Evolutionary conservation across 2,797 vertebrate genomes (phyloP).

Genomic region (Parauchenoglanis ngamensis): DNA sequence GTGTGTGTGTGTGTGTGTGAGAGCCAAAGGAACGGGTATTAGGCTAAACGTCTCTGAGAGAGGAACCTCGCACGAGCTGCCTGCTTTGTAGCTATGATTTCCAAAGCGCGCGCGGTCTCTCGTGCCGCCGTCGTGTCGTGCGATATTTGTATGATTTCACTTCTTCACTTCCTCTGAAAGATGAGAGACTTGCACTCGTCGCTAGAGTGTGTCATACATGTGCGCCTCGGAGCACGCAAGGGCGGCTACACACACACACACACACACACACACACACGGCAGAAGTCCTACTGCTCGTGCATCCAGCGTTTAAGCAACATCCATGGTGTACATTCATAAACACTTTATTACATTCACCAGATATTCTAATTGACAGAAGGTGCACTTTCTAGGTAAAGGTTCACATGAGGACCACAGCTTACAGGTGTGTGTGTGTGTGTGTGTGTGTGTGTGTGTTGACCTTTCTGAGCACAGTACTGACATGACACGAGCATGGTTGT

Average conservation of each 20-base stretch:
- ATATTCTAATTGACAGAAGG: not conserved
- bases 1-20: slow-evolving; percentile 17
- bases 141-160: not conserved
- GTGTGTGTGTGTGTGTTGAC: not conserved
- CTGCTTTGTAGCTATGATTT: not conserved
- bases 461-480: not conserved
- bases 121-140: not conserved
- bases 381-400: not conserved
- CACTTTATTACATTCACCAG: not conserved
- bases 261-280: not conserved
- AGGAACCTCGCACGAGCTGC: not conserved
- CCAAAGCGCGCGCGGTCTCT: not conserved
- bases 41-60: not conserved
- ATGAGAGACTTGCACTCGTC: slow-evolving; percentile 45
- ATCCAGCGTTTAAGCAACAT: not conserved
- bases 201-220: slow-evolving; percentile 54
- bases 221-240: slow-evolving; percentile 42
- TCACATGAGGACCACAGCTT: not conserved
- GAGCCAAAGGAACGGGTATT: not conserved
- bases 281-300: not conserved
- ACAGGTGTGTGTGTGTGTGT: not conserved
- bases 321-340: not conserved
- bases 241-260: slow-evolving; percentile 17
- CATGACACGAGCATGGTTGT: not conserved
- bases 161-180: slow-evolving; percentile 36